Evolutionary conservation across 2,797 vertebrate genomes (phyloP).

Genomic region (Aphelocoma californica): DNA sequence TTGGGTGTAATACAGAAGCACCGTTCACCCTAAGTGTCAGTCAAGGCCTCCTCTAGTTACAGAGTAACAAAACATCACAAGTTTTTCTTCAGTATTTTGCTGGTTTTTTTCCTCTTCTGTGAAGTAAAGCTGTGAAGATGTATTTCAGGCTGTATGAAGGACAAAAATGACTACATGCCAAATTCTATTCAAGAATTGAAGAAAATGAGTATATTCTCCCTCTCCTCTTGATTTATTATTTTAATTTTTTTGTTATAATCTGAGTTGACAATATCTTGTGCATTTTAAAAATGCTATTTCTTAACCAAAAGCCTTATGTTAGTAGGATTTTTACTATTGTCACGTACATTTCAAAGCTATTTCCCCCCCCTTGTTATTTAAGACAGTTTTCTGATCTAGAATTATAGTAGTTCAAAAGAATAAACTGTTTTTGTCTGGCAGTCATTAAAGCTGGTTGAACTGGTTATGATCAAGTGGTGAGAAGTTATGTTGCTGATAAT

Average conservation of each 20-base stretch:
- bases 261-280: not conserved
- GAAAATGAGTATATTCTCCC: not conserved
- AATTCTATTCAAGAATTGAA: not conserved
- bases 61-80: not conserved
- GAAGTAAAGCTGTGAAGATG: not conserved
- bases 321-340: not conserved
- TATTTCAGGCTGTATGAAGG: not conserved
- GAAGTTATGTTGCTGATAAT: not conserved
- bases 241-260: not conserved
- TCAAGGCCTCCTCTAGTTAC: not conserved
- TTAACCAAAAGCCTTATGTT: not conserved
- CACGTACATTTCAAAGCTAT: not conserved
- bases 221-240: not conserved
- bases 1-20: not conserved
- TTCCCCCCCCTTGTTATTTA: fast-evolving
- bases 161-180: not conserved
- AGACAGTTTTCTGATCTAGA: not conserved
- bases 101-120: not conserved
- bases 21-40: not conserved
- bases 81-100: not conserved
- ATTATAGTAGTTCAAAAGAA: not conserved
- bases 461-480: not conserved
- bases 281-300: not conserved
- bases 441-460: not conserved
- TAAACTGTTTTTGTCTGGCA: not conserved